Evolutionary conservation across 2,113 vertebrate genomes (phyloP), one percentile per base, ranked within the genome.

Genomic region (Zosterops borbonicus): DNA sequence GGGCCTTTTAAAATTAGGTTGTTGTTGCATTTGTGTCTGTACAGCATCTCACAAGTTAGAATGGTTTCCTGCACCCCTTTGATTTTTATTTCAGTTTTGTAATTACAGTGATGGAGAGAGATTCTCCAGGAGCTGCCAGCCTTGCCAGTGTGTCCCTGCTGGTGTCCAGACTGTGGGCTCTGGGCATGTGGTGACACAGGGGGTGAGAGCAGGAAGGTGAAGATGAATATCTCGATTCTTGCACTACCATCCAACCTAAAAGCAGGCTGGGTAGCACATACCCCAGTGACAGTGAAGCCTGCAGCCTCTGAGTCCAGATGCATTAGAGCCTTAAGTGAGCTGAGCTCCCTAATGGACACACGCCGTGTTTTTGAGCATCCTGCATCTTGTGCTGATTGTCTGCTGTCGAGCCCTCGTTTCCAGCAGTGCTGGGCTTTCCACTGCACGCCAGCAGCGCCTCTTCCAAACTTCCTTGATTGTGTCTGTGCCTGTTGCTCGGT

Each of bases 391-490:
- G n/a, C 83, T 87, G 79, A 92, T 88, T 92, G 78, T 92, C 85
- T 94, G 85, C 71, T 49, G 10, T 12, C 3, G 19, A 94, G 77
- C 47, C 41, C 18, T 69, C 1, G 0, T 25, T 82, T 78, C 58
- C 37, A 77, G 73, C 56, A 35, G 77, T 0, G 9, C 59, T 76
- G 83, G 23, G 46, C 50, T 91, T 73, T 68, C 68, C 7, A 22
- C 53, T 81, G 62, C 78, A 74, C 4, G 4, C 62, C 18, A 94
- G 85, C 95, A 96, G 79, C 13, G 4, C 91, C 90, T 95, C 87
- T 89, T 92, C 91, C 89, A 94, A 90, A 92, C 95, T 96, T 96
- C 90, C 92, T 82, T 96, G 90, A 96, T 96, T 97, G 94, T 94
- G 92, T 89, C 96, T 95, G 90, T 95, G 84, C 94, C 94, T 90